phyloP scores from a whole-genome alignment of 1,140 invertebrate species.

The Hyles euphorbiae region DNA sequence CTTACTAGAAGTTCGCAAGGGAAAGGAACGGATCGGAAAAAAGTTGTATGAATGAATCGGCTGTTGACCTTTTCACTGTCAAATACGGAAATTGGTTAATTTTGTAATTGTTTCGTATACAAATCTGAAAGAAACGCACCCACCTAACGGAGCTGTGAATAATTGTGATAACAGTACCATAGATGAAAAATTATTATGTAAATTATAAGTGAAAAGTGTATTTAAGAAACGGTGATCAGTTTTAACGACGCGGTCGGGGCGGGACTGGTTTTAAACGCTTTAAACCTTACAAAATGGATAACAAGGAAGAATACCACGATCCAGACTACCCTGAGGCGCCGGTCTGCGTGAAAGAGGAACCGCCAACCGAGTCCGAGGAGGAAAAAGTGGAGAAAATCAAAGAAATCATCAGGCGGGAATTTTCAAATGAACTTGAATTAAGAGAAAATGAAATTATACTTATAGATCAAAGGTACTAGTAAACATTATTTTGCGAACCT shows the following conservation, averaged over 20 bases:
- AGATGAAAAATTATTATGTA: neutral
- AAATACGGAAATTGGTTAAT: conserved; percentile 41
- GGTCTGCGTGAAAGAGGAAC: conserved; percentile 38
- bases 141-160: conserved; percentile 22
- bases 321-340: conserved; percentile 59
- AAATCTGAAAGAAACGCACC: conserved; percentile 17
- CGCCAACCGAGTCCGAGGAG: conserved; percentile 35
- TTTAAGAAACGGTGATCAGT: conserved; percentile 8
- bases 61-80: conserved; percentile 46
- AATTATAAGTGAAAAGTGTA: conserved; percentile 18
- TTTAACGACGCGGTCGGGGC: conserved; percentile 24
- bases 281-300: conserved; percentile 49
- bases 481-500: conserved; percentile 12
- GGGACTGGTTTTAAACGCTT: conserved; percentile 27
- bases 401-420: conserved; percentile 58
- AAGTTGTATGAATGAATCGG: conserved; percentile 32
- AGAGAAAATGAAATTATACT: conserved; percentile 60
- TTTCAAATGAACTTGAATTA: conserved; percentile 54
- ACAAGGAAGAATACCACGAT: conserved; percentile 59
- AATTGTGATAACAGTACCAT: conserved; percentile 23
- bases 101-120: conserved; percentile 28
- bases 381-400: conserved; percentile 60
- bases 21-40: neutral
- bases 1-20: too few species aligned
- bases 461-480: conserved; percentile 68